A percentile compares a stretch with the other conserved stretches of the same genome.
Conservation (phyloP, 2,888 invertebrate species). For the Trypoxylon attenuatum region DNA sequence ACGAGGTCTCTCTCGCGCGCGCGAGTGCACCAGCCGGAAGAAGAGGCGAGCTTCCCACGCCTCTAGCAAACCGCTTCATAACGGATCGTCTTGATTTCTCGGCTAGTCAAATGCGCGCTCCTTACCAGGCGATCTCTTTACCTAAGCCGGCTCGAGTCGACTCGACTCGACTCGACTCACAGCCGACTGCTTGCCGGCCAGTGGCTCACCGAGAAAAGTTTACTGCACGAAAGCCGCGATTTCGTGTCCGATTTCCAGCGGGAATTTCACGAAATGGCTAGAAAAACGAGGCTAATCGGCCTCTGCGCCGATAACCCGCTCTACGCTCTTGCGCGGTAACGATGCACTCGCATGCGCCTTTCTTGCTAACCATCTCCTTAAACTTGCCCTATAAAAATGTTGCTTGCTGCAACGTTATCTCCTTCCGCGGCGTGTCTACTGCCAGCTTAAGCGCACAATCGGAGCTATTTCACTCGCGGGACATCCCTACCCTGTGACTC, state of each 20-base stretch:
- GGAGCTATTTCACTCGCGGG: too few species aligned
- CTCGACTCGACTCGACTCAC: background rate
- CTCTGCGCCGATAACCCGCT: conserved; percentile 34
- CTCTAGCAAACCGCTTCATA: conserved; percentile 67
- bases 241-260: conserved; percentile 39
- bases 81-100: conserved; percentile 65
- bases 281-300: conserved; percentile 59
- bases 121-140: conserved; percentile 26
- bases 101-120: conserved; percentile 38
- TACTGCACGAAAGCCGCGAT: conserved; percentile 50
- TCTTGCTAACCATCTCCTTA: background rate
- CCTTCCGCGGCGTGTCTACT: too few species aligned
- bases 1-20: conserved; percentile 28
- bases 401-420: too few species aligned
- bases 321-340: conserved; percentile 28
- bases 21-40: conserved; percentile 61
- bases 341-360: conserved; percentile 48
- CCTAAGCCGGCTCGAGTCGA: background rate
- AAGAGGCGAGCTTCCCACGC: conserved; percentile 69
- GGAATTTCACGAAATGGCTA: conserved; percentile 47
- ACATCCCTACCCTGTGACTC: background rate
- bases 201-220: conserved; percentile 3
- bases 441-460: too few species aligned
- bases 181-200: conserved; percentile 1
- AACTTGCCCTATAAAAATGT: conserved; percentile 18